phyloP scores from a whole-genome alignment of 2,113 vertebrate species.

The Coptodon rendalli region DNA sequence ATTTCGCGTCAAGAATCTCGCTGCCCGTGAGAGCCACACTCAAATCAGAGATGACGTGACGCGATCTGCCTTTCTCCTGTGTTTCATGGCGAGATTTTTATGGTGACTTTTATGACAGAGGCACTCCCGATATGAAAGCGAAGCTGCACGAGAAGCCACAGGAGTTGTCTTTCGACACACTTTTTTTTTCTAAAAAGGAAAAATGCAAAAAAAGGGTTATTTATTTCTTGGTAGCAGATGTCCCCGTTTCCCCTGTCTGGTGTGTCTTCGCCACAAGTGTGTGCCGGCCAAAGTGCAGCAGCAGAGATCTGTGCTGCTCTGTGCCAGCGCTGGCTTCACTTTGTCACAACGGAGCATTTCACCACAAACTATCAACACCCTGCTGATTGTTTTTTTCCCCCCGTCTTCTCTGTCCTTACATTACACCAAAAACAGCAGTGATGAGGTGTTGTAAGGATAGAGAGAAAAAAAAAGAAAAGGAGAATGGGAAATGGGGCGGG shows the following conservation, averaged over 20 bases:
- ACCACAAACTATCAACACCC: slow-evolving; percentile 19
- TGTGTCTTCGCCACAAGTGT: neutral
- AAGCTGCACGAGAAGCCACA: neutral
- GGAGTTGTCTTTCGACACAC: neutral
- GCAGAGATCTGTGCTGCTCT: neutral
- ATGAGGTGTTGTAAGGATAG: neutral
- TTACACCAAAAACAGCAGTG: neutral
- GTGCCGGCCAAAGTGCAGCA: neutral
- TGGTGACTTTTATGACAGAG: neutral
- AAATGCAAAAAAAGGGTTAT: neutral
- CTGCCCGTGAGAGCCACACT: slow-evolving; percentile 1
- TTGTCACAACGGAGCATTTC: neutral
- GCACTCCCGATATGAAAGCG: neutral
- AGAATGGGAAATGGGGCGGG: neutral
- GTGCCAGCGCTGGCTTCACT: neutral
- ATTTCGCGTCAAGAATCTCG: slow-evolving; percentile 8
- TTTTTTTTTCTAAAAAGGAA: neutral
- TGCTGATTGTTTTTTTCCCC: neutral
- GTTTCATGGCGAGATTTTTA: neutral
- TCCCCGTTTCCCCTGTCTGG: slow-evolving; percentile 10
- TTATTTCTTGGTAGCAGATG: neutral
- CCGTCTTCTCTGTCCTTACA: neutral
- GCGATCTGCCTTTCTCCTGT: neutral
- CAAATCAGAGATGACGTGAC: neutral
- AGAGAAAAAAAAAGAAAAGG: neutral